phyloP scores from a whole-genome alignment of 2,113 vertebrate genomes.

The Nyctereutes procyonoides region DNA sequence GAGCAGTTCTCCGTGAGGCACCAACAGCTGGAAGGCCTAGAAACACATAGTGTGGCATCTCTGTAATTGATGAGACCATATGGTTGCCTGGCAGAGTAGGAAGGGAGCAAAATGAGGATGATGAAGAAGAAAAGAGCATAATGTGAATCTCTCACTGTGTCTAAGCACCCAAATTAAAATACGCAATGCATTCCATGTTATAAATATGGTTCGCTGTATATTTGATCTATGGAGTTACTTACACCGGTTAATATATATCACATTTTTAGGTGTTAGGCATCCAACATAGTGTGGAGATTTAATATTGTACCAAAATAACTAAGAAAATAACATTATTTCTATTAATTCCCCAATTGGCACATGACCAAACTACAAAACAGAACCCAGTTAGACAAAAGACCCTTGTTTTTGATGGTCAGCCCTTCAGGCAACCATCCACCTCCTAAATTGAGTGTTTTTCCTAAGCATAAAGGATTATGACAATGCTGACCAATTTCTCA shows the following conservation, averaged over 20 bases:
- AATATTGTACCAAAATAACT: neutral
- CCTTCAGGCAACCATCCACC: neutral
- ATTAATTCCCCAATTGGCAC: neutral
- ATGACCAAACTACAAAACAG: neutral
- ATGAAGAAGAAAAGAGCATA: neutral
- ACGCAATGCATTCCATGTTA: neutral
- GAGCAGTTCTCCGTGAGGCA: neutral
- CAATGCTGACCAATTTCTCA: slow-evolving; percentile 14
- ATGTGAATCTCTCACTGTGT: neutral
- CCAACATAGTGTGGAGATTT: neutral
- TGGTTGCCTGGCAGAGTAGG: neutral
- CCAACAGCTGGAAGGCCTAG: neutral
- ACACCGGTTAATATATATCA: neutral
- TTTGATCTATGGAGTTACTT: neutral
- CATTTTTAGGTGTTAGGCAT: neutral
- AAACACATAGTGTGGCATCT: neutral
- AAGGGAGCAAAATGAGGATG: neutral
- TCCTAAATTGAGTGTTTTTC: neutral
- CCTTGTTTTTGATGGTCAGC: neutral
- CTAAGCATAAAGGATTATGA: neutral
- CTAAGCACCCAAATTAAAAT: neutral
- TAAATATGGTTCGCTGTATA: neutral
- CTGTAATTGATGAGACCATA: neutral
- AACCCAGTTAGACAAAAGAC: neutral
- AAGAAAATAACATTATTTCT: neutral